A percentile compares a stretch with the other conserved stretches of the same genome.
Conservation (phyloP, 2,113 vertebrate species). For the Equus quagga region DNA sequence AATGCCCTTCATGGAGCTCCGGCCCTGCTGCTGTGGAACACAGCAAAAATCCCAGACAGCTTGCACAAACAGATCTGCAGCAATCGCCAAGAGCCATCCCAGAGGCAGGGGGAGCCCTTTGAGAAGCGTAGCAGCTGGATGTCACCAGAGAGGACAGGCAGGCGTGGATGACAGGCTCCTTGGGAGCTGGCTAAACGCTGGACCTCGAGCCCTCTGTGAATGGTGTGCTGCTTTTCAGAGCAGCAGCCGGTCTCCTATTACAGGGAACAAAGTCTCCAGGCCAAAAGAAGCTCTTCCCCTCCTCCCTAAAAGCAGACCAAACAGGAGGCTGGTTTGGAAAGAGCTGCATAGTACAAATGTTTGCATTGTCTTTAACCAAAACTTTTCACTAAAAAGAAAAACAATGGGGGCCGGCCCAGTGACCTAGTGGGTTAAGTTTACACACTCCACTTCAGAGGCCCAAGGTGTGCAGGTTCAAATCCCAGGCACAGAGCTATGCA, state of each 20-base stretch:
- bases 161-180: neutral
- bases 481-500: too few species aligned
- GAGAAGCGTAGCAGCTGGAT: conserved; percentile 10
- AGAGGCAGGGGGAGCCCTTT: conserved; percentile 66
- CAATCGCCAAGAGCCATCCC: neutral
- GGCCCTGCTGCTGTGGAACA: neutral
- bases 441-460: too few species aligned
- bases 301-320: neutral
- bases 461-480: too few species aligned
- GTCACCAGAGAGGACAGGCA: conserved; percentile 5
- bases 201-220: neutral
- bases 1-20: neutral
- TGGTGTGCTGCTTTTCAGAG: neutral
- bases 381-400: neutral
- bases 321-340: neutral
- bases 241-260: neutral
- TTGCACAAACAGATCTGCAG: neutral
- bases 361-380: conserved; percentile 21
- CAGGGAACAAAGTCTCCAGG: neutral
- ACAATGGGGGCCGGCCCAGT: too few species aligned
- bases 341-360: neutral
- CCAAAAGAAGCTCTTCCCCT: neutral
- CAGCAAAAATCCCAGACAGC: neutral
- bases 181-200: neutral
- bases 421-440: too few species aligned